A percentile compares a stretch with the other conserved stretches of the same genome.
Conservation (phyloP, 2,888 invertebrate genomes). For the Leuctra nigra region DNA sequence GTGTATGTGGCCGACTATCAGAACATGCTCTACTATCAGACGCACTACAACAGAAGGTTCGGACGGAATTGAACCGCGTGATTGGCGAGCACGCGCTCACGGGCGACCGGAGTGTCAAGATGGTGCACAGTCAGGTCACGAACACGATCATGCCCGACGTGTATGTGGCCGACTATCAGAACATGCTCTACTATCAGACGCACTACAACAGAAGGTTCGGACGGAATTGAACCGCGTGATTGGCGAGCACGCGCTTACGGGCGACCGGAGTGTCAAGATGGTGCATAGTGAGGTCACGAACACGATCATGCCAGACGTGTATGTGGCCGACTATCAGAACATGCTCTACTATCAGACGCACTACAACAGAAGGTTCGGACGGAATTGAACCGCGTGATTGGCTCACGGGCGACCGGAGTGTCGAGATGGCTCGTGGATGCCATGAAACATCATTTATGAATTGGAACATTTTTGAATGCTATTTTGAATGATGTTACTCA, state of each 20-base stretch:
- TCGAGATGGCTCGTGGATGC: too few relatives aligned
- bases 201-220: constrained; percentile 22
- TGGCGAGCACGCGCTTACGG: constrained; percentile 63
- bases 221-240: constrained; percentile 23
- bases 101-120: constrained; percentile 61
- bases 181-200: constrained; percentile 38
- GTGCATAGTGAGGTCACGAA: constrained; percentile 66
- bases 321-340: constrained; percentile 58
- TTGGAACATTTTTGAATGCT: too few relatives aligned
- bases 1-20: constrained; percentile 64
- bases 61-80: constrained; percentile 24
- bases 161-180: constrained; percentile 60
- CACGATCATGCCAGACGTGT: constrained; percentile 69
- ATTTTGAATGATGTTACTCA: too few relatives aligned
- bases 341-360: constrained; percentile 36
- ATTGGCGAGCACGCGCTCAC: constrained; percentile 64
- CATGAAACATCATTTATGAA: too few relatives aligned
- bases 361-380: constrained; percentile 20
- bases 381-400: too few relatives aligned
- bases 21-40: constrained; percentile 39
- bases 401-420: too few relatives aligned
- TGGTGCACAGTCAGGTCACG: constrained; percentile 69
- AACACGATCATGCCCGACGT: constrained; percentile 71
- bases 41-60: constrained; percentile 20
- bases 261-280: constrained; percentile 65